phyloP scores from a whole-genome alignment of 2,888 invertebrate species.

The Orthosia gracilis region DNA sequence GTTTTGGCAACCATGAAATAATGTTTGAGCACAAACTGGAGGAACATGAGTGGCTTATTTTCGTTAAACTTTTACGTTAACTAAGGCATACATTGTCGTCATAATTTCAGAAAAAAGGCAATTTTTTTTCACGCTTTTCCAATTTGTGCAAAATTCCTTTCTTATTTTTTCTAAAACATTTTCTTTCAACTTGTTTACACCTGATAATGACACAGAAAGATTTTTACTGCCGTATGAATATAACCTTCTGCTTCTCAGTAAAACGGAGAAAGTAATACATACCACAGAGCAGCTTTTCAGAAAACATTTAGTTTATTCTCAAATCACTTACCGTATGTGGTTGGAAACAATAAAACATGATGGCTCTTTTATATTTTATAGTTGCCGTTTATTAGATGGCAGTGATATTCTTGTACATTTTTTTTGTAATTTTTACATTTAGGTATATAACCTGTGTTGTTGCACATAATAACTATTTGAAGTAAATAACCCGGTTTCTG shows the following conservation, averaged over 20 bases:
- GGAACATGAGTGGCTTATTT: too few species aligned
- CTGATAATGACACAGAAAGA: background rate
- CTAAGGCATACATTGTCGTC: too few species aligned
- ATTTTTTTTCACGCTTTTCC: too few species aligned
- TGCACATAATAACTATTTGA: too few species aligned
- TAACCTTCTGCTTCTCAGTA: constrained; percentile 13
- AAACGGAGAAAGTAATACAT: constrained; percentile 20
- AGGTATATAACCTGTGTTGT: too few species aligned
- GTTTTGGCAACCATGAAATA: background rate
- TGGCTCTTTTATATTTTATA: constrained; percentile 29
- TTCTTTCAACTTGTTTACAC: too few species aligned
- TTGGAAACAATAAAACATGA: constrained; percentile 24
- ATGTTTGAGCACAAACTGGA: too few species aligned
- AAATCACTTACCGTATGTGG: constrained; percentile 33
- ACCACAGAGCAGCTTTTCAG: constrained; percentile 22
- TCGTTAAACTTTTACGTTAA: too few species aligned
- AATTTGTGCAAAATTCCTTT: too few species aligned
- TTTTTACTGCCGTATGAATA: constrained; percentile 5
- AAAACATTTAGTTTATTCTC: constrained; percentile 18
- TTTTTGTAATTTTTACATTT: background rate
- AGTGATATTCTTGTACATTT: constrained; percentile 7
- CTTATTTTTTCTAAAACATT: too few species aligned
- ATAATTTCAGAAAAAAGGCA: too few species aligned
- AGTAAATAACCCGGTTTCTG: too few species aligned
- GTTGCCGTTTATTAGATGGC: constrained; percentile 1